Percentiles rank a stretch among this genome's conserved stretches.
Conservation (phyloP, 1,140 invertebrate genomes). For the Laodelphax striatellus region DNA sequence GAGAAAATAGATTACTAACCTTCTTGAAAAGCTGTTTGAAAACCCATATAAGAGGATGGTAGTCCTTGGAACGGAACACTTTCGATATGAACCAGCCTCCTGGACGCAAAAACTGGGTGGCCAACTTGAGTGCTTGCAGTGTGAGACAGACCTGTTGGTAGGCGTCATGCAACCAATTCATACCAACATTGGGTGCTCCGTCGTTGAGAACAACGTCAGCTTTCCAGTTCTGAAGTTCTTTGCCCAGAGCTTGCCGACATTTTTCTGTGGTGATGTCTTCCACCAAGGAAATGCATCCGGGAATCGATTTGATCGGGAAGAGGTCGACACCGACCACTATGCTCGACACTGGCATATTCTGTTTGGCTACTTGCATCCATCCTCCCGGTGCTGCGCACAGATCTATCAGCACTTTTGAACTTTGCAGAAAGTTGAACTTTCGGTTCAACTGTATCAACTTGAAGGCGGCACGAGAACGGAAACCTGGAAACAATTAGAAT, state of each 20-base stretch:
- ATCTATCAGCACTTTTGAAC: conserved; percentile 91
- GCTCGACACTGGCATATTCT: conserved; percentile 96
- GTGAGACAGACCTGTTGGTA: conserved; percentile 88
- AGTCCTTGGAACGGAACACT: conserved; percentile 97
- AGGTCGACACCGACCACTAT: conserved; percentile 92
- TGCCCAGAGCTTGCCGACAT: conserved; percentile 61
- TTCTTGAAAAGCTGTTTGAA: conserved; percentile 93
- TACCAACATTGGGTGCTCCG: conserved; percentile 97
- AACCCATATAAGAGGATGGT: conserved; percentile 88
- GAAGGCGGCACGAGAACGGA: conserved; percentile 92
- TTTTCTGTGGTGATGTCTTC: conserved; percentile 97
- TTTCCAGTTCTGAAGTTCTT: conserved; percentile 89
- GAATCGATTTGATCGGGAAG: conserved; percentile 87
- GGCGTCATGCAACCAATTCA: conserved; percentile 96
- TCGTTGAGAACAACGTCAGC: conserved; percentile 94
- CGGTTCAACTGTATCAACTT: conserved; percentile 97
- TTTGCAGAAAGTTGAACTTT: conserved; percentile 95
- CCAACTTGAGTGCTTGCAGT: conserved; percentile 83
- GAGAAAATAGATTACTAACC: conserved; percentile 25
- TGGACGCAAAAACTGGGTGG: conserved; percentile 79
- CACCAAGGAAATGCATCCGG: conserved; percentile 76
- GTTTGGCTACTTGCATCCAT: conserved; percentile 99
- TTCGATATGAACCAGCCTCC: conserved; percentile 99
- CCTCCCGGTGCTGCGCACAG: conserved; percentile 98
- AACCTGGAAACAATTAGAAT: conserved; percentile 78